Percentiles rank a stretch among this genome's conserved stretches.
Conservation (phyloP, 2,113 vertebrate species). For the Formicarius rufipectus region DNA sequence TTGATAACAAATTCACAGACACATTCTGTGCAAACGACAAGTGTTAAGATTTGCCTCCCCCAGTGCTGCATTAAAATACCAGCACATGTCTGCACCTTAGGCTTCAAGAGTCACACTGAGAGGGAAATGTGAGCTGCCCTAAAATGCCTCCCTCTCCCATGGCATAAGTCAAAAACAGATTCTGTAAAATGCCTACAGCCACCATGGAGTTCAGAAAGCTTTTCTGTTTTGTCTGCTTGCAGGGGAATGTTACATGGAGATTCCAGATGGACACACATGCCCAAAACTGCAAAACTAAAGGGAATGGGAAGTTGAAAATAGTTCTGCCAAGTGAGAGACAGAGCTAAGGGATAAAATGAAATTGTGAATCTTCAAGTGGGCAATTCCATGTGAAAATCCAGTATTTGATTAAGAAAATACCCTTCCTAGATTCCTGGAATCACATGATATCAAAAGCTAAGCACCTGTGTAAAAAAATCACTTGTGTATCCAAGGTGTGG, state of each 20-base stretch:
- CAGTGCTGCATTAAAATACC: background rate
- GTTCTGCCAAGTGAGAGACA: background rate
- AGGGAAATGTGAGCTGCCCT: background rate
- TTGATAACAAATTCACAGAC: background rate
- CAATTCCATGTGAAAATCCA: slow-evolving; percentile 1
- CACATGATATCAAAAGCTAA: slow-evolving; percentile 46
- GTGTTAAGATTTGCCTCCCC: background rate
- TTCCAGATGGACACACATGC: background rate
- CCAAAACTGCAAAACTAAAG: background rate
- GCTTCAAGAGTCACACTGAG: background rate
- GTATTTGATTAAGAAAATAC: slow-evolving; percentile 47
- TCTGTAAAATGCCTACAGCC: background rate
- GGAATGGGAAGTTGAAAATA: background rate
- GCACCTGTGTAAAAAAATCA: slow-evolving; percentile 50
- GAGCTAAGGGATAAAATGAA: background rate
- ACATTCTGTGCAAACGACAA: background rate
- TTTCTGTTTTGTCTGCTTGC: background rate
- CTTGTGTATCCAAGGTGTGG: slow-evolving; percentile 17
- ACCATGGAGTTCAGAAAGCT: background rate
- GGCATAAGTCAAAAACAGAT: background rate
- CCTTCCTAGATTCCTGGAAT: slow-evolving; percentile 48
- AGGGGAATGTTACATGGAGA: background rate
- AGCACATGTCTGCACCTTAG: background rate
- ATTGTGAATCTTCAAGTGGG: slow-evolving; percentile 3
- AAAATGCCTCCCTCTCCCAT: background rate